Evolutionary conservation across 2,797 vertebrate genomes (phyloP).

Genomic region (Protonibea diacanthus): DNA sequence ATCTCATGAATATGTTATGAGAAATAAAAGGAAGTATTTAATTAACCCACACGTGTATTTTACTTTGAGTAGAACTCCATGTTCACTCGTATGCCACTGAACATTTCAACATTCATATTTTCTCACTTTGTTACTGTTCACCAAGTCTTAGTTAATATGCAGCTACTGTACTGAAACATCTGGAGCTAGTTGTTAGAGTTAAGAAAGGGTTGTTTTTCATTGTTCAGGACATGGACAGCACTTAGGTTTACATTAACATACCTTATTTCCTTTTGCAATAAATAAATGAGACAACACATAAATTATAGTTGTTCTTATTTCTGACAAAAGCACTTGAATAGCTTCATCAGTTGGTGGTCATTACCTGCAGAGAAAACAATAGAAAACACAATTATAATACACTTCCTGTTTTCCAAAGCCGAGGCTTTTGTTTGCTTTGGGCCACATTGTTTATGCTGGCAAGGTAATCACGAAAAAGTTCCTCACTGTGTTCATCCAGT

Average conservation of each 20-base stretch:
- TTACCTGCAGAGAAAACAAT: conserved; percentile 63
- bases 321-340: background rate
- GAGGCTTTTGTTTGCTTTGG: conserved; percentile 28
- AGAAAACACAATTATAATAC: conserved; percentile 35
- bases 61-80: background rate
- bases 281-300: conserved; percentile 2
- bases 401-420: conserved; percentile 49
- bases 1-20: conserved; percentile 68
- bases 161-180: conserved; percentile 8
- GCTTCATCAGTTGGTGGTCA: conserved; percentile 65
- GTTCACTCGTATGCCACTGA: background rate
- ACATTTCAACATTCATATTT: background rate
- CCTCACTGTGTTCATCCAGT: conserved; percentile 87
- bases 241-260: background rate
- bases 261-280: background rate
- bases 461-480: conserved; percentile 7
- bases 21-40: conserved; percentile 72
- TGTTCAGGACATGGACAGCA: background rate
- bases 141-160: background rate
- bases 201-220: background rate
- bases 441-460: conserved; percentile 17
- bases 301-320: conserved; percentile 14
- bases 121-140: background rate
- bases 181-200: background rate
- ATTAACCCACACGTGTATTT: background rate